Percentiles rank a stretch among this genome's conserved stretches.
phyloP scores from a whole-genome alignment of 1,140 invertebrate genomes.

The Zaprionus kolodkinae region DNA sequence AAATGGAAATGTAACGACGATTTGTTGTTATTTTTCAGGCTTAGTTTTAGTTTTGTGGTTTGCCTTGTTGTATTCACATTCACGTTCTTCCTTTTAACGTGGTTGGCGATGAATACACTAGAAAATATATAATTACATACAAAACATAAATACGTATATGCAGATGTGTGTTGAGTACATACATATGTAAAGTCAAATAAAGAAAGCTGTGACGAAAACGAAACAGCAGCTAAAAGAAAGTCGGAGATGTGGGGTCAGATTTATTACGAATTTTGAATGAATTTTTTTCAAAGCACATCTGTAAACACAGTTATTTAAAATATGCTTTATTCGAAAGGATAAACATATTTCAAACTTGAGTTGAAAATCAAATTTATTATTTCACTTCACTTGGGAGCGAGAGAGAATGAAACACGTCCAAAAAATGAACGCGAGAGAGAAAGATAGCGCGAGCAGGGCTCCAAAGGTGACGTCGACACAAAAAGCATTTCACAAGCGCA shows the following conservation, averaged over 20 bases:
- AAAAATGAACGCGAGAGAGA: constrained; percentile 40
- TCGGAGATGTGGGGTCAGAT: background rate
- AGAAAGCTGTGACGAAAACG: constrained; percentile 51
- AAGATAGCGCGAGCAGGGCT: constrained; percentile 41
- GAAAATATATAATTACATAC: constrained; percentile 65
- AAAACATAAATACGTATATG: constrained; percentile 57
- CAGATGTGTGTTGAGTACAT: constrained; percentile 23
- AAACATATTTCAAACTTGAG: constrained; percentile 36
- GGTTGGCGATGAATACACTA: constrained; percentile 80
- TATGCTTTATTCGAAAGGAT: constrained; percentile 3
- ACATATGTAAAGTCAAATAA: constrained; percentile 63
- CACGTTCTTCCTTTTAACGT: constrained; percentile 82
- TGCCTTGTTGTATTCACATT: constrained; percentile 73
- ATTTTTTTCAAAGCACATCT: constrained; percentile 8
- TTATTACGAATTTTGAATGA: constrained; percentile 27
- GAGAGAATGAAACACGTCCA: constrained; percentile 38
- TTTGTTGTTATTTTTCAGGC: constrained; percentile 29
- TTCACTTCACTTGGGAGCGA: constrained; percentile 50
- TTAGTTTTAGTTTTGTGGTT: constrained; percentile 40
- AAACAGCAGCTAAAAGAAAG: constrained; percentile 32
- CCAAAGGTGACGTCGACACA: constrained; percentile 80
- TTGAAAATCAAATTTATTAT: constrained; percentile 52
- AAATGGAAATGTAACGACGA: constrained; percentile 46
- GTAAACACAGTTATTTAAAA: constrained; percentile 16
- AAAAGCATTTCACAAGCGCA: constrained; percentile 51